Conservation (phyloP, 2,888 invertebrate species). For the Acleris holmiana region DNA sequence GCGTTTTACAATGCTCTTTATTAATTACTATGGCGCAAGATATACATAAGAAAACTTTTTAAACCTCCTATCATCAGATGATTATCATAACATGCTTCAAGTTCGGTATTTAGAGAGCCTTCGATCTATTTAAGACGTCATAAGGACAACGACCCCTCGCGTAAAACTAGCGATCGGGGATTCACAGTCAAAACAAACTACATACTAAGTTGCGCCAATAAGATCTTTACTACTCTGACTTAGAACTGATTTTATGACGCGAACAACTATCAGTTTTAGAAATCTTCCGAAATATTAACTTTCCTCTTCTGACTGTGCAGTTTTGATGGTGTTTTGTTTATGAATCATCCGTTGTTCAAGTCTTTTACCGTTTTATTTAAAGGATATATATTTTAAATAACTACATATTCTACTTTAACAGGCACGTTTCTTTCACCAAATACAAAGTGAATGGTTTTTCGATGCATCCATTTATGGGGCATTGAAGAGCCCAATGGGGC, state of each 20-base stretch:
- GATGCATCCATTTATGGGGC: too few species aligned
- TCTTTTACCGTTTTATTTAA: too few species aligned
- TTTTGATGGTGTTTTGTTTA: constrained; percentile 4
- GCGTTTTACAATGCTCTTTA: too few species aligned
- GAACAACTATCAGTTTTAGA: background rate
- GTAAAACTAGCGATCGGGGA: constrained; percentile 69
- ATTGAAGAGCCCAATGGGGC: too few species aligned
- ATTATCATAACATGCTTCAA: background rate
- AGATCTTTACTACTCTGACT: constrained; percentile 13
- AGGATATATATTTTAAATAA: too few species aligned
- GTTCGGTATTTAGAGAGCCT: constrained; percentile 6
- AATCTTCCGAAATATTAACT: constrained; percentile 9
- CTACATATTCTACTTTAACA: too few species aligned
- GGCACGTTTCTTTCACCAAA: too few species aligned
- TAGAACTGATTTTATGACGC: constrained; percentile 19
- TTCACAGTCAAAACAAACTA: constrained; percentile 76
- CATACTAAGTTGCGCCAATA: constrained; percentile 16
- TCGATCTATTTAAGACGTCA: constrained; percentile 59
- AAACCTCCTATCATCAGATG: too few species aligned
- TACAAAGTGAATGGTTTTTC: too few species aligned
- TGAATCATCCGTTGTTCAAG: background rate
- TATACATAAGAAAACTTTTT: too few species aligned
- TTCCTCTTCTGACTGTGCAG: constrained; percentile 32
- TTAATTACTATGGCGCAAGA: too few species aligned
- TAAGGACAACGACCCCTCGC: constrained; percentile 65